A percentile compares a stretch with the other conserved stretches of the same genome.
Evolutionary conservation across 2,113 vertebrate species (phyloP).

Genomic region (Heliornis fulica): DNA sequence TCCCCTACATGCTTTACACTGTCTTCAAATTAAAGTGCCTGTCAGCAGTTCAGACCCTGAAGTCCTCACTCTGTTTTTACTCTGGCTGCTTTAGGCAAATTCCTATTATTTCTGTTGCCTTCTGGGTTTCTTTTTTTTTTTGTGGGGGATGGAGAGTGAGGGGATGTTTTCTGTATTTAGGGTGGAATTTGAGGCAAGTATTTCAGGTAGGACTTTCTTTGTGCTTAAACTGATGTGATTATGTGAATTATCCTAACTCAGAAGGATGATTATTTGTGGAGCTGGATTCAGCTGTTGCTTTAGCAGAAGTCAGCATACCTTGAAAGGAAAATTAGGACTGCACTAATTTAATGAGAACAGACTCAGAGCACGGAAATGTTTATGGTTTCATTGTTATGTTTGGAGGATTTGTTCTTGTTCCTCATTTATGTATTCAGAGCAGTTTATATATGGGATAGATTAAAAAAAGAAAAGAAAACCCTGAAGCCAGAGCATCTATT

Average conservation of each 20-base stretch:
- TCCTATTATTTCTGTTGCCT: too few species aligned
- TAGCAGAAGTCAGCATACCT: slow-evolving; percentile 8
- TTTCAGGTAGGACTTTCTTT: neutral
- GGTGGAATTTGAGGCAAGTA: neutral
- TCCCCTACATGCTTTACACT: neutral
- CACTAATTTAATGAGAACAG: slow-evolving; percentile 48
- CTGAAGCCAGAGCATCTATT: neutral
- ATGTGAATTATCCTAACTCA: neutral
- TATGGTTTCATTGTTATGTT: neutral
- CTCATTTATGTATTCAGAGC: neutral
- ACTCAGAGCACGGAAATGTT: neutral
- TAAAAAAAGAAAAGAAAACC: neutral
- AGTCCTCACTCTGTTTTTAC: neutral
- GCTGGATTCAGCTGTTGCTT: slow-evolving; percentile 13
- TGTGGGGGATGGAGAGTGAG: neutral
- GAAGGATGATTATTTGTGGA: neutral
- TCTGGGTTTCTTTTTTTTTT: too few species aligned
- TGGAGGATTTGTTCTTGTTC: neutral
- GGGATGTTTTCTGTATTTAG: neutral
- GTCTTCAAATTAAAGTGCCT: slow-evolving; percentile 17
- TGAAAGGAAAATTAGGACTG: slow-evolving; percentile 23
- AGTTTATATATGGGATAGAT: neutral
- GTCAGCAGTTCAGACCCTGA: neutral
- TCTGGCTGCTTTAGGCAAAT: neutral
- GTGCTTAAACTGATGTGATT: neutral